These are phyloP conservation scores for Dexiosoma caninum DNA, from an alignment of 2,888 invertebrate species.

Conservation along the genomic window DNA sequence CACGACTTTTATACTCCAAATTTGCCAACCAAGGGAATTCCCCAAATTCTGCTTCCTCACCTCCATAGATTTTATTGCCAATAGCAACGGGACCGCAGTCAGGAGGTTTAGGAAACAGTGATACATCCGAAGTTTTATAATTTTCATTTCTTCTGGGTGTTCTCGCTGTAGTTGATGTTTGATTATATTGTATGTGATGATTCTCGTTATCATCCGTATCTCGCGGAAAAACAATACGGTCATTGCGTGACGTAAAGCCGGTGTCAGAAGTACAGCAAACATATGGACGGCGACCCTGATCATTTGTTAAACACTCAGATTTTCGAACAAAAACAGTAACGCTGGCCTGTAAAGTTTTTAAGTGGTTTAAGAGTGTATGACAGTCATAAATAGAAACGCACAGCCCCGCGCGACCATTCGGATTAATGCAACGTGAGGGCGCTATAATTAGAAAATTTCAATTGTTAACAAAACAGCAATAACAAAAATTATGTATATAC, in stretches of 20 bases:
- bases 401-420: constrained; percentile 58
- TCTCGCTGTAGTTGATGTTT: background rate
- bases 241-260: constrained; percentile 27
- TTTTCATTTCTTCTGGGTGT: background rate
- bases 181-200: background rate
- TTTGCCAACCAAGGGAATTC: constrained; percentile 84
- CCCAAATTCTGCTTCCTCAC: constrained; percentile 80
- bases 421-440: constrained; percentile 58
- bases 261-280: constrained; percentile 65
- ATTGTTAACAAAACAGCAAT: background rate
- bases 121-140: background rate
- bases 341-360: constrained; percentile 13
- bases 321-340: constrained; percentile 55
- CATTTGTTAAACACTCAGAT: constrained; percentile 50
- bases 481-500: no score
- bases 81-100: constrained; percentile 68
- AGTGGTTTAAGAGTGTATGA: constrained; percentile 41
- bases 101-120: constrained; percentile 58
- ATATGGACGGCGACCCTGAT: constrained; percentile 40
- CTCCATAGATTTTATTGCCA: constrained; percentile 81
- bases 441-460: constrained; percentile 36
- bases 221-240: constrained; percentile 55
- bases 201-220: background rate
- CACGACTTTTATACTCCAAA: constrained; percentile 79
- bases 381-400: constrained; percentile 64